phyloP scores from a whole-genome alignment of 2,113 vertebrate genomes.

The Thinocorus orbignyianus region DNA sequence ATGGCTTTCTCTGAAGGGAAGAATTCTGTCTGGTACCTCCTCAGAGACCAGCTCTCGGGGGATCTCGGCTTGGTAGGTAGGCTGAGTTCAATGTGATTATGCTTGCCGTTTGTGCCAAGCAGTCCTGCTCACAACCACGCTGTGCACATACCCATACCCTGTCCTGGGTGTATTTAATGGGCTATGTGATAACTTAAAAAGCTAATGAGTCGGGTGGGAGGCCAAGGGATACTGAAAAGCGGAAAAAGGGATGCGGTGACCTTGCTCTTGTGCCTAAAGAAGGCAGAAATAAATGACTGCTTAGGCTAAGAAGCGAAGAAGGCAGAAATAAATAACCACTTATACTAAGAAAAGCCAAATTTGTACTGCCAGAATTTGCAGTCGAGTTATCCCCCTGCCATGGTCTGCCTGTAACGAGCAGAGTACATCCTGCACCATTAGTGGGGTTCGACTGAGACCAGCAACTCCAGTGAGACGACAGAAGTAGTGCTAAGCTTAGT shows the following conservation, averaged over 20 bases:
- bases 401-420: background rate
- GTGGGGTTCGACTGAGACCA: background rate
- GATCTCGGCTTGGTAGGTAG: background rate
- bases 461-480: background rate
- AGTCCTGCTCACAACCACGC: background rate
- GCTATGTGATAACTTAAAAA: background rate
- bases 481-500: slow-evolving; percentile 54
- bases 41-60: background rate
- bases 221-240: background rate
- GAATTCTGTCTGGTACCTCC: background rate
- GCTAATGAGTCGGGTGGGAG: background rate
- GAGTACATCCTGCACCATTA: background rate
- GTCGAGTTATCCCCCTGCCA: background rate
- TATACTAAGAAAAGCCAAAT: background rate
- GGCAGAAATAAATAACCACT: background rate
- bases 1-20: background rate
- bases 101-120: background rate
- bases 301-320: background rate
- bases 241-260: background rate
- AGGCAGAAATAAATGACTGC: background rate
- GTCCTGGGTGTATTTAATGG: background rate
- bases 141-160: background rate
- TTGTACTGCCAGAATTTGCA: background rate
- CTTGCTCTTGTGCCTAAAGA: background rate
- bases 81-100: background rate